These are phyloP conservation scores for Sternarchorhynchus goeldii DNA, from an alignment of 2,797 vertebrate species.

Conservation along the genomic window DNA sequence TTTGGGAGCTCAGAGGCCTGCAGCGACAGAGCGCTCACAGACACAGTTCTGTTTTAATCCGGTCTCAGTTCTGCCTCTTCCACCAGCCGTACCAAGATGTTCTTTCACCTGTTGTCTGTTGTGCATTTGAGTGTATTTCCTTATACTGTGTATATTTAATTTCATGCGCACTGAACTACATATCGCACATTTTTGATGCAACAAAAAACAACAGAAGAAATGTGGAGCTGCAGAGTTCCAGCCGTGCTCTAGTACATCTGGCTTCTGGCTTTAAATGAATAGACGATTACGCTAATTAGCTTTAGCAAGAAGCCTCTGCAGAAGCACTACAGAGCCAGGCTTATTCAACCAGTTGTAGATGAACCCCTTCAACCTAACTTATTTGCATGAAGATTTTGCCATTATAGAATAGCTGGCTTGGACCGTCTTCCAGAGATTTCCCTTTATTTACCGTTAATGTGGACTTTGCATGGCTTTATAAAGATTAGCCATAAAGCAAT, in stretches of 20 bases:
- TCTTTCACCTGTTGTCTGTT: background rate
- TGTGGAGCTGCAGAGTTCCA: too few relatives aligned
- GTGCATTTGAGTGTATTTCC: background rate
- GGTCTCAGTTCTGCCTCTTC: slow-evolving; percentile 16
- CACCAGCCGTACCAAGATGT: slow-evolving; percentile 11
- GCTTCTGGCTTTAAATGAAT: too few relatives aligned
- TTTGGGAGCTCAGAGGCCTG: slow-evolving; percentile 36
- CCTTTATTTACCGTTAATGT: too few relatives aligned
- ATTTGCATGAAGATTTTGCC: too few relatives aligned
- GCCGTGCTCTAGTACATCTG: too few relatives aligned
- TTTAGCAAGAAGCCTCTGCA: background rate
- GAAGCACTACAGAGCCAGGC: background rate
- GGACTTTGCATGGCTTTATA: too few relatives aligned
- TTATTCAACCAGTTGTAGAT: background rate
- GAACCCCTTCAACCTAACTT: too few relatives aligned
- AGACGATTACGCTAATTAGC: background rate
- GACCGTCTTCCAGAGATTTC: too few relatives aligned
- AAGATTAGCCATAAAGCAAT: too few relatives aligned
- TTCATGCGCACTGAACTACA: background rate
- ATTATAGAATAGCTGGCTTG: too few relatives aligned
- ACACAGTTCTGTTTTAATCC: slow-evolving; percentile 27
- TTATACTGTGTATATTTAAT: background rate
- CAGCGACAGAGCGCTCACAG: background rate
- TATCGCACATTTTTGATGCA: background rate
- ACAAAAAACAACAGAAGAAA: too few relatives aligned